phyloP scores from a whole-genome alignment of 1,140 invertebrate species.

The Mercenaria mercenaria region DNA sequence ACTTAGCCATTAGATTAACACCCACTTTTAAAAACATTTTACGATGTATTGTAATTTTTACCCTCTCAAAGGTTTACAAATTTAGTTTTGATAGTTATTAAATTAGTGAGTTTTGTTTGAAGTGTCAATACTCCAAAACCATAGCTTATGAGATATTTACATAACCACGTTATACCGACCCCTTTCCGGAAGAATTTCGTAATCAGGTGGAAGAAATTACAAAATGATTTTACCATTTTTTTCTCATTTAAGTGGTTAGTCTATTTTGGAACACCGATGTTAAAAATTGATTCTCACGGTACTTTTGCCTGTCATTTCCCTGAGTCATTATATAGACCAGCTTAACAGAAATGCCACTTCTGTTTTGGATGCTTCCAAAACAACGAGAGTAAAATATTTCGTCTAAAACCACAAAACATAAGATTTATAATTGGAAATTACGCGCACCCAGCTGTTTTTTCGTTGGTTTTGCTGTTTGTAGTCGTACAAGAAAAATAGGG shows the following conservation, averaged over 20 bases:
- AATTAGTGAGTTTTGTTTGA: not conserved
- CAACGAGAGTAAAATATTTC: not conserved
- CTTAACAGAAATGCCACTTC: not conserved
- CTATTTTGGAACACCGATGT: not conserved
- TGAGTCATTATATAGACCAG: not conserved
- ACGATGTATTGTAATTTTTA: not conserved
- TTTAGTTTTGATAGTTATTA: not conserved
- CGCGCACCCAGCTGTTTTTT: not conserved
- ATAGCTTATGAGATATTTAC: too few relatives aligned
- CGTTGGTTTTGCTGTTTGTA: not conserved
- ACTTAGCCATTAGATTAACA: not conserved
- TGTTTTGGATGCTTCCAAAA: slow-evolving; percentile 25
- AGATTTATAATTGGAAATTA: slow-evolving; percentile 29
- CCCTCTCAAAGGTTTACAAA: not conserved
- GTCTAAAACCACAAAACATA: not conserved
- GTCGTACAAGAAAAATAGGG: slow-evolving; percentile 13
- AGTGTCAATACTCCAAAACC: not conserved
- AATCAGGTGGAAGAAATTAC: not conserved
- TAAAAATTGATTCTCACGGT: not conserved
- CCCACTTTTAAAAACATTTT: not conserved
- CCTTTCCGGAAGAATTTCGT: not conserved
- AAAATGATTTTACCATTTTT: not conserved
- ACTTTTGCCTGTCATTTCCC: not conserved
- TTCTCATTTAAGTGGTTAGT: not conserved
- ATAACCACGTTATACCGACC: not conserved